Base-by-base conservation (phyloP, 1,140 invertebrate genomes). In the Polypedilum pembai region DNA sequence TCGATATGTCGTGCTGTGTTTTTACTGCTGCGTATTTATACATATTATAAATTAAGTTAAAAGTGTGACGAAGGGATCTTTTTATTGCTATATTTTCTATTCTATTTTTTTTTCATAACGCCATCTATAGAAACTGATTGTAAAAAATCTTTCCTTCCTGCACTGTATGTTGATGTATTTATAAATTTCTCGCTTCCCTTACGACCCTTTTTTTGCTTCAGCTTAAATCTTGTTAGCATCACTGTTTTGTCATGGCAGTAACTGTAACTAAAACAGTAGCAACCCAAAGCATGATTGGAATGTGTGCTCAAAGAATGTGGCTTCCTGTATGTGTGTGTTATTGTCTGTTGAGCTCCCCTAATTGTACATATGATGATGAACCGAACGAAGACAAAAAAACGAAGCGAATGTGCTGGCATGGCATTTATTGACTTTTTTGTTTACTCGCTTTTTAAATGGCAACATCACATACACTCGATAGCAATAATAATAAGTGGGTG, bases 341-440 rank as follows among this genome's bases (percentile, higher is more conserved):
- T 45, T 8, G 8, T 56, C 45, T 56, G 12, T 56, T 15, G 45
- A 56, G 45, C 45, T 56, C 45, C 45, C 45, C 45, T 56, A 56
- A 56, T 56, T 56, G 45, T 56, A n/a, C n/a, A 56, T 56, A 56
- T 56, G 45, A 56, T 56, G 45, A 56, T 56, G 45, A 56, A n/a
- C 45, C 8, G 12, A 56, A 15, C 12, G 45, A 56, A 56, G 41
- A 45, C 41, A 45, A 12, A 45, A 7, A 8, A 45, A 15, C 3
- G 8, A 45, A 56, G n/a, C 24, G n/a, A 56, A 56, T 56, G 12
- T 56, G 45, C 45, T 56, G 8, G 45, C 45, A 56, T n/a, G 45
- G 45, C 45, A 56, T 56, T 56, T 56, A 56, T 56, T 56, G 45
- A 56, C 45, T 56, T 56, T 56, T 56, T 56, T 56, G 45, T 56